These are phyloP conservation scores for Phlogophora meticulosa DNA, from an alignment of 2,888 invertebrate genomes.

Conservation along the genomic window DNA sequence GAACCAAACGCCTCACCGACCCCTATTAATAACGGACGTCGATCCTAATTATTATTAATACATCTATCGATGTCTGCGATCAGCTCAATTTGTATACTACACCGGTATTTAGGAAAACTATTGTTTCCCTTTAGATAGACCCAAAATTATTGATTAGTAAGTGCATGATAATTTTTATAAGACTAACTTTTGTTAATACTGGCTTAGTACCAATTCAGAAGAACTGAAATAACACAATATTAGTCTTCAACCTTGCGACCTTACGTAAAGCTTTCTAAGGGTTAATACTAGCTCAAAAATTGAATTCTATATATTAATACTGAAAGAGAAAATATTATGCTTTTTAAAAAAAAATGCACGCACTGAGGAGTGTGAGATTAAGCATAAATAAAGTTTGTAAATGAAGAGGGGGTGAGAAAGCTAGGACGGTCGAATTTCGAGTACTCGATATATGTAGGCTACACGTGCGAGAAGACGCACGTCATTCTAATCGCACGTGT, in stretches of 20 bases:
- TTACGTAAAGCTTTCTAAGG: constrained; percentile 1
- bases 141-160: neutral
- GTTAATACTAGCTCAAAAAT: neutral
- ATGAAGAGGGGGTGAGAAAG: no score
- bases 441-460: neutral
- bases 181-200: neutral
- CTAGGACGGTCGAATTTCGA: no score
- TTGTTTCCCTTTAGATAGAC: constrained; percentile 1
- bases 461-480: constrained; percentile 5
- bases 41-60: constrained; percentile 80
- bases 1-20: constrained; percentile 65
- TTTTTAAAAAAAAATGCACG: no score
- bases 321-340: no score
- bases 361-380: no score
- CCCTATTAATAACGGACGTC: constrained; percentile 81
- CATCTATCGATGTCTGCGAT: constrained; percentile 77
- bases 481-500: neutral
- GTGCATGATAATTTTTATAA: no score
- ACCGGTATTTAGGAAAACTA: constrained; percentile 33
- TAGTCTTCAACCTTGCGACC: neutral
- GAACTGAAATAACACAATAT: neutral
- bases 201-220: neutral
- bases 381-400: no score
- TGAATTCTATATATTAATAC: no score
- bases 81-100: constrained; percentile 71